These are phyloP conservation scores for Archocentrus centrarchus DNA, from an alignment of 2,113 vertebrate genomes.

Conservation along the genomic window DNA sequence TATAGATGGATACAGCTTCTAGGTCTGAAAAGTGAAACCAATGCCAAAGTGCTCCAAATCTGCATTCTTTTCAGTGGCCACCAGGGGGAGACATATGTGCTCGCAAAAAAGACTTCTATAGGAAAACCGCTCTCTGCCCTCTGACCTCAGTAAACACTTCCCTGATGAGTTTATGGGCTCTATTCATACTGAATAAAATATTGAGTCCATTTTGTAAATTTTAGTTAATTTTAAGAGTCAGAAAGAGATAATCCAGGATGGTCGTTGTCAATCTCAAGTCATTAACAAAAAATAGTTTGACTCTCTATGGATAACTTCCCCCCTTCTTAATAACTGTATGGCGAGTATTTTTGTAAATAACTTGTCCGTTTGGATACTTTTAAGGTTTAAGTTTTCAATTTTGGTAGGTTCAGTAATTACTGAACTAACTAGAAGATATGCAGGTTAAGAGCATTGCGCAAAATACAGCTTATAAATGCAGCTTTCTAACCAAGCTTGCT, in stretches of 20 bases:
- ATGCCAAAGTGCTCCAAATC: not conserved
- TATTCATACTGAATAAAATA: not conserved
- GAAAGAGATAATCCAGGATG: too few relatives aligned
- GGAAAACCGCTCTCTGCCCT: not conserved
- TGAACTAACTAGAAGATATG: too few relatives aligned
- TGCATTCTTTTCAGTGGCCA: not conserved
- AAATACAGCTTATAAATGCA: not conserved
- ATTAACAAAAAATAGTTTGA: too few relatives aligned
- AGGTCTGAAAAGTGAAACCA: slow-evolving; percentile 3
- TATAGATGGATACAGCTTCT: not conserved
- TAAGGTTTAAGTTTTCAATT: too few relatives aligned
- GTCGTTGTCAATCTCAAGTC: too few relatives aligned
- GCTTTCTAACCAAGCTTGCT: not conserved
- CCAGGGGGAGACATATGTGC: not conserved
- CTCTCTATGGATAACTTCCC: too few relatives aligned
- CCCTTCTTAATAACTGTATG: too few relatives aligned
- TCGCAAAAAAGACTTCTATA: not conserved
- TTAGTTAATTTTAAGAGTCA: not conserved
- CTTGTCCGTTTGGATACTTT: too few relatives aligned
- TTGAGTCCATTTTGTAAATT: not conserved
- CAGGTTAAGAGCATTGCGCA: too few relatives aligned
- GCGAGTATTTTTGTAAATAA: too few relatives aligned
- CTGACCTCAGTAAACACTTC: not conserved
- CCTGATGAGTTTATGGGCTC: not conserved
- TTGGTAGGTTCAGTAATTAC: too few relatives aligned